A percentile compares a stretch with the other conserved stretches of the same genome.
These are phyloP conservation scores for Leptinotarsa tumamoca DNA, from an alignment of 2,888 invertebrate species.

Conservation along the genomic window DNA sequence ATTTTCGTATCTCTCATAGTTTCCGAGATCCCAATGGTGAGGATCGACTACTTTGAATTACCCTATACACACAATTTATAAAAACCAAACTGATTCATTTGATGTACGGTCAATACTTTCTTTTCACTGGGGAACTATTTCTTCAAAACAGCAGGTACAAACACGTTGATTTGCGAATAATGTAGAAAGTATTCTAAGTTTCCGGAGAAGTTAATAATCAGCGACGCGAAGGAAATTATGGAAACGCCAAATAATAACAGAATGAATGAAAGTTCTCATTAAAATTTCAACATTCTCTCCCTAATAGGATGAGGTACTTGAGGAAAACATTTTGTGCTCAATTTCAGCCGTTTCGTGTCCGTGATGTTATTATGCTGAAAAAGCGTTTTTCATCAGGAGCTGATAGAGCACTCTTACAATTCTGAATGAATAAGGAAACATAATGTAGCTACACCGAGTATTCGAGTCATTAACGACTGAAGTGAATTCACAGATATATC, in stretches of 20 bases:
- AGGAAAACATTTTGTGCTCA: constrained; percentile 17
- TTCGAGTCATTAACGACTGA: background rate
- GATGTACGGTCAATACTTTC: background rate
- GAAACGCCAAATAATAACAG: constrained; percentile 14
- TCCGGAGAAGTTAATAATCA: constrained; percentile 20
- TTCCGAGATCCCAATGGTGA: no score
- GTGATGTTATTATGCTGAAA: constrained; percentile 12
- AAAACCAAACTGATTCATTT: background rate
- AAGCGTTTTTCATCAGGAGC: constrained; percentile 16
- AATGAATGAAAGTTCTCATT: constrained; percentile 24
- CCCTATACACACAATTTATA: no score
- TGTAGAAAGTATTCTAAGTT: constrained; percentile 13
- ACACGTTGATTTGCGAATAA: constrained; percentile 1
- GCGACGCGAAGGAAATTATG: constrained; percentile 13
- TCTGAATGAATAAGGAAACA: background rate
- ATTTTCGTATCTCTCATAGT: no score
- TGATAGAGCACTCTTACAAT: constrained; percentile 1
- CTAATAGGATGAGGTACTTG: constrained; percentile 18
- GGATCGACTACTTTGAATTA: no score
- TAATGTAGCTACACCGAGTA: background rate
- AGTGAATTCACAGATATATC: background rate
- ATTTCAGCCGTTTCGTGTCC: constrained; percentile 14
- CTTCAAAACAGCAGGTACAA: background rate
- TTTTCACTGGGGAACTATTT: background rate
- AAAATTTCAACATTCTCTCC: constrained; percentile 18